Percentiles rank a stretch among this genome's conserved stretches.
Evolutionary conservation across 2,113 vertebrate genomes (phyloP).

Genomic region (Ctenomys sociabilis): DNA sequence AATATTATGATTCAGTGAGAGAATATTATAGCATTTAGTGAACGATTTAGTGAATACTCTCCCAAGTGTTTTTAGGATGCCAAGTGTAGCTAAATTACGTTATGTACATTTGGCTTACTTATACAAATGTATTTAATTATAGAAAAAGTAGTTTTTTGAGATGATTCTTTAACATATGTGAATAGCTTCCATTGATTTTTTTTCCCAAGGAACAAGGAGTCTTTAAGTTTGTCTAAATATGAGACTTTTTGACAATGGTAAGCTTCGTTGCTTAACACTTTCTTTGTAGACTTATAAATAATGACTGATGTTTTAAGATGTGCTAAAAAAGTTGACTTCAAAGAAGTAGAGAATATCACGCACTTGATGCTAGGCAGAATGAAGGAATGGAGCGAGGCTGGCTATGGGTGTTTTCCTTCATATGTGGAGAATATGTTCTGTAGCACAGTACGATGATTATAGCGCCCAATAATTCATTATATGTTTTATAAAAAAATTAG

Average conservation of each 20-base stretch:
- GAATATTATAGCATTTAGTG: constrained; percentile 81
- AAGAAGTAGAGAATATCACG: neutral
- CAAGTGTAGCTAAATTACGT: constrained; percentile 81
- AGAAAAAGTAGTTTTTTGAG: constrained; percentile 77
- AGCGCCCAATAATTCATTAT: neutral
- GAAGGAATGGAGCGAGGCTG: neutral
- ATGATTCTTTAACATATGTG: constrained; percentile 82
- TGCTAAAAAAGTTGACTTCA: neutral
- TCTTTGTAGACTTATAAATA: constrained; percentile 68
- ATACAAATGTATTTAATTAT: constrained; percentile 82
- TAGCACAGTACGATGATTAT: neutral
- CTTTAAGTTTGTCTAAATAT: constrained; percentile 55
- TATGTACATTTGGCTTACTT: constrained; percentile 83
- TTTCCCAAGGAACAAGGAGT: constrained; percentile 60
- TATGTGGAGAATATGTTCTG: neutral
- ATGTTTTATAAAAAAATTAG: neutral
- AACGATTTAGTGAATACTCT: constrained; percentile 78
- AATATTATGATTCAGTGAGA: constrained; percentile 82
- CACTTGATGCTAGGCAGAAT: neutral
- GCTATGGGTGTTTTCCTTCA: neutral
- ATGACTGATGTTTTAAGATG: constrained; percentile 64
- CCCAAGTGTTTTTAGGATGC: constrained; percentile 79
- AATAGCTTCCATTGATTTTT: constrained; percentile 76
- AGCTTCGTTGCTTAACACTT: constrained; percentile 73
- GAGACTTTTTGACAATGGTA: constrained; percentile 73